Conservation (phyloP, 2,797 vertebrate genomes). For the Hyperoplus lanceolatus region DNA sequence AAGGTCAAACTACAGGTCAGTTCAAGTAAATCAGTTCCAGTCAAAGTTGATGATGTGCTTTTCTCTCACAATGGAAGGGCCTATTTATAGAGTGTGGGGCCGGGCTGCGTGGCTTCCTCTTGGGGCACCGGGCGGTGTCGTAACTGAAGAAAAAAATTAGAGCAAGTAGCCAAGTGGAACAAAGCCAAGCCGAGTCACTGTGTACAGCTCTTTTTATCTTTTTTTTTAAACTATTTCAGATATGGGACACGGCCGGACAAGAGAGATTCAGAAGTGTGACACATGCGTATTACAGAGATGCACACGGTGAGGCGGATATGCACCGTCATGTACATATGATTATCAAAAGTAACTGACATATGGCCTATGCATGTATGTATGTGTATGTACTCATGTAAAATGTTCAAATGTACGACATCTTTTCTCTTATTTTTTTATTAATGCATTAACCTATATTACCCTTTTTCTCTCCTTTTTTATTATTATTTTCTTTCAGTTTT, state of each 20-base stretch:
- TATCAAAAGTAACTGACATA: neutral
- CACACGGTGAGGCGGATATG: constrained; percentile 85
- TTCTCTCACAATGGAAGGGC: neutral
- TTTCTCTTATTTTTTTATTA: no score
- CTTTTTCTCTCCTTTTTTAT: no score
- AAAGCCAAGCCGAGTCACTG: constrained; percentile 15
- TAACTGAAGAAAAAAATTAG: constrained; percentile 16
- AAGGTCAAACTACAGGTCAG: constrained; percentile 81
- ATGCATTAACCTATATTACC: no score
- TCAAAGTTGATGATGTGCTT: constrained; percentile 16
- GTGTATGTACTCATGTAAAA: no score
- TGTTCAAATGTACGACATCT: no score
- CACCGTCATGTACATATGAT: neutral
- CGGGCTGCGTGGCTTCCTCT: constrained; percentile 2
- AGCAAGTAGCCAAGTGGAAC: constrained; percentile 23
- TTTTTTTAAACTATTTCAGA: constrained; percentile 77
- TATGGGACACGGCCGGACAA: constrained; percentile 94
- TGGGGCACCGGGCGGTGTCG: constrained; percentile 3
- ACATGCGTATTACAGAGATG: constrained; percentile 92
- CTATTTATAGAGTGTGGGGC: constrained; percentile 35
- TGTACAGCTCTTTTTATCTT: neutral
- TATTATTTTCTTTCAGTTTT: no score
- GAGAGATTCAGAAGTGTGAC: constrained; percentile 92
- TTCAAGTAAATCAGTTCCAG: constrained; percentile 10
- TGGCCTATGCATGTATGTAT: no score